Percentiles rank a stretch among this genome's conserved stretches.
Conservation (phyloP, 2,797 vertebrate species). For the Nasua narica region DNA sequence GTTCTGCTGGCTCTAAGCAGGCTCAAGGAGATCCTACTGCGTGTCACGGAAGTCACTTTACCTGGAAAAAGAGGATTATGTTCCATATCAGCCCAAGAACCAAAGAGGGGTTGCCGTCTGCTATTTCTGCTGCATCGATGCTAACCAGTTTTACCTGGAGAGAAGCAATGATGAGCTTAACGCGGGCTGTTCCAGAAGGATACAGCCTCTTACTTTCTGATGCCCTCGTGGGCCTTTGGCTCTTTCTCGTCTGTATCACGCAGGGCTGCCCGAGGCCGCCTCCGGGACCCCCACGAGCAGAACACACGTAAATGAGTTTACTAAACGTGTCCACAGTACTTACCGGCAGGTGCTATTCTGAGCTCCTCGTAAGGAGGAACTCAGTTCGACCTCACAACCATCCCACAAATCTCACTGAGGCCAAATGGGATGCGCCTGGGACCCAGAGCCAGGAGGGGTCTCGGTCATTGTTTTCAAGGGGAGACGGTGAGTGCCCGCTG, state of each 20-base stretch:
- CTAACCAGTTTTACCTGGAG: conserved; percentile 95
- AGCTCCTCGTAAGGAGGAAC: neutral
- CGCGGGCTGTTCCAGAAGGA: neutral
- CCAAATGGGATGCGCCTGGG: fast-evolving
- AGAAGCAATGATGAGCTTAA: conserved; percentile 52
- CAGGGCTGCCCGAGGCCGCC: neutral
- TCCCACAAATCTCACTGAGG: neutral
- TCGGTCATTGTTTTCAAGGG: neutral
- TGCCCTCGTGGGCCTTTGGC: neutral
- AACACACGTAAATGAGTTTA: neutral
- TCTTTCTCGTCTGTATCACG: neutral
- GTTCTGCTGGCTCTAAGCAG: neutral
- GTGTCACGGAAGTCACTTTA: conserved; percentile 68
- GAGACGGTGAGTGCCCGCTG: too few species aligned
- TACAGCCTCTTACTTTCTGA: neutral
- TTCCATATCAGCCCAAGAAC: conserved; percentile 99
- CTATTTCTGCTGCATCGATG: conserved; percentile 95
- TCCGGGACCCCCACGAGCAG: neutral
- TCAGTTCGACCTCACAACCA: neutral
- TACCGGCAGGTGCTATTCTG: neutral
- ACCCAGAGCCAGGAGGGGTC: neutral
- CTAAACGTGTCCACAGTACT: fast-evolving
- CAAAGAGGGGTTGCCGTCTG: conserved; percentile 96
- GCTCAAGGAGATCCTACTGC: fast-evolving
- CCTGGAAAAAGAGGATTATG: conserved; percentile 99